Percentiles rank a stretch among this genome's conserved stretches.
Conservation (phyloP, 2,113 vertebrate species). For the Phoxinus phoxinus region DNA sequence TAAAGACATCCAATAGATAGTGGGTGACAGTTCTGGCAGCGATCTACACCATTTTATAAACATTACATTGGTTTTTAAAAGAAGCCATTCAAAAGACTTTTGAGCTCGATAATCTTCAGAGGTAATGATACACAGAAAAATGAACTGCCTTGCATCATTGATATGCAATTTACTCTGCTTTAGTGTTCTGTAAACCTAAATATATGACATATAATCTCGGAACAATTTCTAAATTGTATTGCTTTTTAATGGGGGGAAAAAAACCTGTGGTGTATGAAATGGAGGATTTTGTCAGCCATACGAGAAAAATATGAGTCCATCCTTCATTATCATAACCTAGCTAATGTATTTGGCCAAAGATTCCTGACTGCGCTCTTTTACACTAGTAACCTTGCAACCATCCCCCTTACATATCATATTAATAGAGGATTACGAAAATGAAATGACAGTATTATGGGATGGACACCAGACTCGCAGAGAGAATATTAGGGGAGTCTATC, state of each 20-base stretch:
- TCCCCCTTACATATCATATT: slow-evolving; percentile 72
- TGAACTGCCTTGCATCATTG: slow-evolving; percentile 49
- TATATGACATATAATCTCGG: slow-evolving; percentile 45
- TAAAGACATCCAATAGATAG: slow-evolving; percentile 39
- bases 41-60: slow-evolving; percentile 42
- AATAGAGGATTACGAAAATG: slow-evolving; percentile 78
- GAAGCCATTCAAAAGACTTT: slow-evolving; percentile 24
- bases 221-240: slow-evolving; percentile 46
- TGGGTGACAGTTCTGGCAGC: slow-evolving; percentile 32
- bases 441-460: slow-evolving; percentile 77
- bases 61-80: slow-evolving; percentile 42
- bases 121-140: slow-evolving; percentile 52
- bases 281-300: slow-evolving; percentile 28
- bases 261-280: slow-evolving; percentile 1
- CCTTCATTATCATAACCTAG: slow-evolving; percentile 12
- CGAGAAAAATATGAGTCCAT: slow-evolving; percentile 19
- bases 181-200: slow-evolving; percentile 45
- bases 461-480: slow-evolving; percentile 71
- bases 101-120: slow-evolving; percentile 49
- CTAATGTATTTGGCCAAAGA: slow-evolving; percentile 50
- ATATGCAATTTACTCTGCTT: slow-evolving; percentile 45
- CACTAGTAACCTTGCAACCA: slow-evolving; percentile 66
- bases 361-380: slow-evolving; percentile 59
- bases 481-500: slow-evolving; percentile 76
- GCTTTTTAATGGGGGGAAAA: slow-evolving; percentile 20